Evolutionary conservation across 1,140 invertebrate genomes (phyloP), one percentile per base, ranked within the genome.

Genomic region (Drosophila murphyi): DNA sequence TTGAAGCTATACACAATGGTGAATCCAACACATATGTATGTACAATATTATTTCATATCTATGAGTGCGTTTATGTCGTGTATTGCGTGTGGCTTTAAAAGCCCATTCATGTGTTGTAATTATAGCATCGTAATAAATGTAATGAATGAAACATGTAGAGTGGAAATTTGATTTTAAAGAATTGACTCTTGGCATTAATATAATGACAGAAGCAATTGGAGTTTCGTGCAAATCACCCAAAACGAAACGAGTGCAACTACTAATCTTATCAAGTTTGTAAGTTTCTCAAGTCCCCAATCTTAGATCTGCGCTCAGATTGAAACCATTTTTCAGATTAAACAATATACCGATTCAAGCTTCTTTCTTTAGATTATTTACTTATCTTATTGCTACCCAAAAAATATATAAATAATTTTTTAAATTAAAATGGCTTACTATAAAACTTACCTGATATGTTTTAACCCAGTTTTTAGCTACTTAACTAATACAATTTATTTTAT

Each of bases 81-180:
- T 45, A 68, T 78, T 78, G 72, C 75, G 67, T 81, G 78, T 51
- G 52, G 52, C 65, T 76, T 78, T 65, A 54, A 69, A 86, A 78
- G 78, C 54, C 60, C 78, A 78, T 70, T 87, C 82, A 78, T 76
- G 68, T 56, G 41, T 68, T 56, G 75, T 80, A 78, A 82, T 78
- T 78, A 35, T 34, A 48, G 8, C 60, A 43, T 57, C 57, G 20
- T 57, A 48, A 43, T 50, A 7, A 52, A 37, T 67, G 32, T 59
- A 67, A 52, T 52, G 39, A 41, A 60, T 59, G 54, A 59, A 32
- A 34, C 45, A 31, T 55, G 5, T 29, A 12, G 3, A 34, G 29
- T 3, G 32, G 57, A 35, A 39, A 39, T 4, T 2, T 37, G 47
- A 62, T 31, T n/a, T 12, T 10, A 20, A 65, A 37, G 31, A 45